Percentiles rank a stretch among this genome's conserved stretches.
phyloP scores from a whole-genome alignment of 2,113 vertebrate species.

The Spheniscus mendiculus region DNA sequence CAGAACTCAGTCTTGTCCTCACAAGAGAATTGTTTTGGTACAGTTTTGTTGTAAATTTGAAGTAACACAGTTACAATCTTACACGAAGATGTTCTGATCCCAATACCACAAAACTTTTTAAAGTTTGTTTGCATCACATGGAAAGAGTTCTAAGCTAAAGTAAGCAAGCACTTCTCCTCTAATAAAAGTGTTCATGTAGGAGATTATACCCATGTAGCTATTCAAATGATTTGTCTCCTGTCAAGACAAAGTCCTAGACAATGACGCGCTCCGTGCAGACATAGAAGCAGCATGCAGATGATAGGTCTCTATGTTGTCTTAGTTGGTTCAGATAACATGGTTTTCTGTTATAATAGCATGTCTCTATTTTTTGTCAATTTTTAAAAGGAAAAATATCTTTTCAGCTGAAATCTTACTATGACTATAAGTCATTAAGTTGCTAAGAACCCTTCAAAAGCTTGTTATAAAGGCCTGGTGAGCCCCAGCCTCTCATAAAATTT shows the following conservation, averaged over 20 bases:
- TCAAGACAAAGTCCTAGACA: neutral
- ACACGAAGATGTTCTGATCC: neutral
- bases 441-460: neutral
- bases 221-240: neutral
- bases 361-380: neutral
- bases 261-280: neutral
- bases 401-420: neutral
- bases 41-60: neutral
- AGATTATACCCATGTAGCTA: neutral
- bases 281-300: neutral
- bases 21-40: neutral
- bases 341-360: neutral
- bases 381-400: neutral
- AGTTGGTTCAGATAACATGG: neutral
- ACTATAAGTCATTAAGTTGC: neutral
- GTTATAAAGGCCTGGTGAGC: neutral
- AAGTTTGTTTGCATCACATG: neutral
- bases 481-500: neutral
- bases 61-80: neutral
- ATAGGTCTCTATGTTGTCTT: neutral
- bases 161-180: neutral
- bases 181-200: neutral
- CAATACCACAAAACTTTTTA: conserved; percentile 4
- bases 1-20: neutral
- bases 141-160: neutral